Base-by-base conservation (phyloP, 2,797 vertebrate species). In the Rhinichthys osculus region DNA sequence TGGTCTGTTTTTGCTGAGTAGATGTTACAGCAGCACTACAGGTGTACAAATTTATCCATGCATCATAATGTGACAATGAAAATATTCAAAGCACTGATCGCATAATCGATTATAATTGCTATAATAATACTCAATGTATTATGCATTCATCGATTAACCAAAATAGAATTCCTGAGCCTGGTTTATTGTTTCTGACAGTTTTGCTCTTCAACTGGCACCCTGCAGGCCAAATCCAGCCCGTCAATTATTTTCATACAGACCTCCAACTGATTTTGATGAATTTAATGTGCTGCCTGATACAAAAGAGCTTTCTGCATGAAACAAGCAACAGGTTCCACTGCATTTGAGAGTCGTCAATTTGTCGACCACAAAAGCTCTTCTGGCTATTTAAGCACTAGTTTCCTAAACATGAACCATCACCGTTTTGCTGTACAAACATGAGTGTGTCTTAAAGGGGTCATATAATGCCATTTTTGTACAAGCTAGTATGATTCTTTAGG, bases 251-350 rank as follows among this genome's bases (percentile, higher is more conserved):
- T 30, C 40, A 50, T 30, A 47, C 44, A 81, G 62, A 66, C 62
- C 42, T 52, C 30, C 62, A 52, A 81, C 67, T 81, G 62, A 69
- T 81, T 81, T 23, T 67, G 64, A 81, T 81, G 62, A 81, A 69
- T 81, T 52, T 7, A 8, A 30, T 52, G 64, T 33, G 42, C 11
- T 69, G 62, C 62, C 7, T 23, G 44, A 69, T 23, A 23, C 78
- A 81, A 33, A 64, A 52, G 64, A 3, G 13, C 40, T 66, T 6
- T 80, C 21, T 52, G 42, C 40, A 67, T 19, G 6, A 50, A 33
- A 80, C 62, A 33, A 80, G 59, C 9, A 7, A 44, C 14, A 6
- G 2, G 57, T 64, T 78, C 7, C 42, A 47, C 64, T 50, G 78
- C 30, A 13, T 50, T 21, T 0, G 3, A 30, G 9, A 33, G 40